Percentiles rank a stretch among this genome's conserved stretches.
phyloP scores from a whole-genome alignment of 2,797 vertebrate genomes.

The Triplophysa yarkandensis region DNA sequence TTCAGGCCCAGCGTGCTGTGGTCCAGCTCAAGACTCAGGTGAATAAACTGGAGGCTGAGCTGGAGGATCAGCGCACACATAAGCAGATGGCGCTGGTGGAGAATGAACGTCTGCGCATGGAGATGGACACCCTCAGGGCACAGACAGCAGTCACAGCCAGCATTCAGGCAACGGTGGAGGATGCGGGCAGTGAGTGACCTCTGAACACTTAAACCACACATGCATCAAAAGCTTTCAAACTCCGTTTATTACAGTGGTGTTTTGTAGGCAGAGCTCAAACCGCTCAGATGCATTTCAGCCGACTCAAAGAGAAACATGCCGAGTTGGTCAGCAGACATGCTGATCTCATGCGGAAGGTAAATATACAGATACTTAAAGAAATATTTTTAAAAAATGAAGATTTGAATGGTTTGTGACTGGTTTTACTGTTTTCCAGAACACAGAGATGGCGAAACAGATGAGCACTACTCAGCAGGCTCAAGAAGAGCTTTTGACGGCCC shows the following conservation, averaged over 20 bases:
- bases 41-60: constrained; percentile 71
- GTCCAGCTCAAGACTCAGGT: constrained; percentile 72
- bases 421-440: constrained; percentile 43
- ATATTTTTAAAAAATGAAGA: no score
- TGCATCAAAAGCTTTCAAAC: neutral
- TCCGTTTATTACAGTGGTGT: neutral
- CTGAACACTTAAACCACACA: neutral
- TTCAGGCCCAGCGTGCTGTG: constrained; percentile 73
- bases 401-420: neutral
- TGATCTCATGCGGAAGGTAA: constrained; percentile 90
- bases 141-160: constrained; percentile 81
- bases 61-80: constrained; percentile 76
- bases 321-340: constrained; percentile 93
- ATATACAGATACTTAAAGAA: neutral
- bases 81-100: constrained; percentile 87
- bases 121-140: constrained; percentile 83
- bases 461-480: constrained; percentile 34
- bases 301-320: constrained; percentile 94
- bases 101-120: constrained; percentile 85
- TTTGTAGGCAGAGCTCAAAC: constrained; percentile 86
- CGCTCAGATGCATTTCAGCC: constrained; percentile 87
- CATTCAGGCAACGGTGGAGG: constrained; percentile 86
- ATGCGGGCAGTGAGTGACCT: constrained; percentile 86
- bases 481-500: constrained; percentile 73
- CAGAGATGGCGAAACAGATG: constrained; percentile 51